Percentiles rank a stretch among this genome's conserved stretches.
Evolutionary conservation across 2,797 vertebrate species (phyloP).

Genomic region (Neosilurus hyrtlii): DNA sequence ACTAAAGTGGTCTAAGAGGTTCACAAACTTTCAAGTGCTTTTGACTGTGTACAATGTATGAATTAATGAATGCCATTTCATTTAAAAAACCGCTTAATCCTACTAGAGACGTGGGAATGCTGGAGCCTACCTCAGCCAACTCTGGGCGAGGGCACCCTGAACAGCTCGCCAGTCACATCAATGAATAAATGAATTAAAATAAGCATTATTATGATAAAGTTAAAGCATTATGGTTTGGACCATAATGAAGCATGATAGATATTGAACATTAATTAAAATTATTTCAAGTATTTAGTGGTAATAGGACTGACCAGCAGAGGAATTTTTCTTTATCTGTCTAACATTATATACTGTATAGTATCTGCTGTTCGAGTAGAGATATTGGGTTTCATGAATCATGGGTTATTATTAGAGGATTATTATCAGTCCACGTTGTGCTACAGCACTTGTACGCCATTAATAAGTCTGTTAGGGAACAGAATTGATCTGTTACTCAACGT

Average conservation of each 20-base stretch:
- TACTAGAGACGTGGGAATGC: too few species aligned
- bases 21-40: not conserved
- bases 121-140: too few species aligned
- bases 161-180: too few species aligned
- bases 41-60: not conserved
- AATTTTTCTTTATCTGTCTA: not conserved
- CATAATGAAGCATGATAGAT: not conserved
- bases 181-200: too few species aligned
- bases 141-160: too few species aligned
- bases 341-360: not conserved
- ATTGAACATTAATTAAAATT: not conserved
- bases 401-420: not conserved
- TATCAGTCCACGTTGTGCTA: not conserved
- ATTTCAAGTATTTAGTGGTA: too few species aligned
- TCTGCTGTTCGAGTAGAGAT: not conserved
- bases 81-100: too few species aligned
- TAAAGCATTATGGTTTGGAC: not conserved
- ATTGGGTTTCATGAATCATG: too few species aligned
- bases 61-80: not conserved
- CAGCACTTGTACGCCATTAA: not conserved
- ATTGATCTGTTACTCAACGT: slow-evolving; percentile 17
- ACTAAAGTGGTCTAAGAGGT: not conserved
- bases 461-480: not conserved
- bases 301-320: not conserved
- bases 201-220: not conserved